phyloP scores from a whole-genome alignment of 2,113 vertebrate species.

The Lasiurus borealis region DNA sequence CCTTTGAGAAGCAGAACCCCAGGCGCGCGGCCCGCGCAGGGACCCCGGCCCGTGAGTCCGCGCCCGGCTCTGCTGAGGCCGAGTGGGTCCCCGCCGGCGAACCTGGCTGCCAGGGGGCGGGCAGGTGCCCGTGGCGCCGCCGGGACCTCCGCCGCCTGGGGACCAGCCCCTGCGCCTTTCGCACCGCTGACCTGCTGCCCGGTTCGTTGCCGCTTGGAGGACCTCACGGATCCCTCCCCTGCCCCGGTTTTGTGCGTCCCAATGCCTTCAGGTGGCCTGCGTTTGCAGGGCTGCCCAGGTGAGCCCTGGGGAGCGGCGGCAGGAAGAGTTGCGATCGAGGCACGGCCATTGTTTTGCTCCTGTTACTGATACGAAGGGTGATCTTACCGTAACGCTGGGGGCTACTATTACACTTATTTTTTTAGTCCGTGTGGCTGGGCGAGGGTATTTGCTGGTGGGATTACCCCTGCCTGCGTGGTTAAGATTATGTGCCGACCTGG shows the following conservation, averaged over 20 bases:
- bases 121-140: conserved; percentile 59
- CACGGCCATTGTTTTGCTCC: neutral
- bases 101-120: conserved; percentile 19
- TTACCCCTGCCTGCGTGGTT: neutral
- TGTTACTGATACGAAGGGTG: neutral
- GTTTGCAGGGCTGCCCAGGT: conserved; percentile 35
- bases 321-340: conserved; percentile 56
- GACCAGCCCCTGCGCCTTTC: neutral
- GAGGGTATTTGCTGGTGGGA: neutral
- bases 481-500: neutral
- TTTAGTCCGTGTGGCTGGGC: neutral
- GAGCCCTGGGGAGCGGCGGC: conserved; percentile 16
- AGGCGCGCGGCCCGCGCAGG: neutral
- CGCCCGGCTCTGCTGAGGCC: conserved; percentile 34
- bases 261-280: neutral
- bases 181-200: neutral
- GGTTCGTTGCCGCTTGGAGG: neutral
- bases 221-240: neutral
- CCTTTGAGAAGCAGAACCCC: neutral
- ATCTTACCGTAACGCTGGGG: neutral
- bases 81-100: neutral
- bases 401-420: neutral
- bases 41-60: conserved; percentile 37
- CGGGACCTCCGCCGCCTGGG: too few relatives aligned
- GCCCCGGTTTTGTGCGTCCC: neutral